Conservation (phyloP, 1,140 invertebrate genomes). For the Anadara kagoshimensis region DNA sequence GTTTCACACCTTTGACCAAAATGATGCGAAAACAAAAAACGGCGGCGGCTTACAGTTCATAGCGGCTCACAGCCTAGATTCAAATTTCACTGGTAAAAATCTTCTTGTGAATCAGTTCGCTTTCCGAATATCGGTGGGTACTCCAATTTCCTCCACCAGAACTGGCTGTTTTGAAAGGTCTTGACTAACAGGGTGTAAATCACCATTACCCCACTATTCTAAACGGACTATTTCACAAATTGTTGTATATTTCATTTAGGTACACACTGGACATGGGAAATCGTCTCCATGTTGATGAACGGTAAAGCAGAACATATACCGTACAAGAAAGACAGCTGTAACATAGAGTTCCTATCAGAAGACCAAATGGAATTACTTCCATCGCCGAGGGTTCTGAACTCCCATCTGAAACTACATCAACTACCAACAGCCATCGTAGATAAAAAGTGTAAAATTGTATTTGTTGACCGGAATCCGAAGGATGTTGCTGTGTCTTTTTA, state of each 20-base stretch:
- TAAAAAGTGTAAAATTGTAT: constrained; percentile 44
- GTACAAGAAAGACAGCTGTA: constrained; percentile 36
- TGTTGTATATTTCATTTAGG: constrained; percentile 30
- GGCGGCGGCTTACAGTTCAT: too few relatives aligned
- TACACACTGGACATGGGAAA: constrained; percentile 56
- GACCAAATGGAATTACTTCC: constrained; percentile 33
- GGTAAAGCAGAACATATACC: constrained; percentile 19
- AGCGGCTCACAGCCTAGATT: too few relatives aligned
- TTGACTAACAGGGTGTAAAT: too few relatives aligned
- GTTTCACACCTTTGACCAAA: too few relatives aligned
- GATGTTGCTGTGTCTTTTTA: constrained; percentile 56
- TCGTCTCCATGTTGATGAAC: constrained; percentile 39
- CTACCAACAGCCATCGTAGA: constrained; percentile 34
- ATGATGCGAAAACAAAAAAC: too few relatives aligned
- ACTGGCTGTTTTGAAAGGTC: too few relatives aligned
- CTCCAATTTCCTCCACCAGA: too few relatives aligned
- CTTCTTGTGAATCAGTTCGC: too few relatives aligned
- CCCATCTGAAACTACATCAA: constrained; percentile 35
- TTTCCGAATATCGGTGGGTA: too few relatives aligned
- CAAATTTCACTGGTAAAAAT: too few relatives aligned
- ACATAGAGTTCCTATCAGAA: constrained; percentile 41
- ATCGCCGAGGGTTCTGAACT: constrained; percentile 50
- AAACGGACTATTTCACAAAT: too few relatives aligned
- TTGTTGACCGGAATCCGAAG: constrained; percentile 51
- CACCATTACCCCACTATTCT: too few relatives aligned